Conservation (phyloP, 2,888 invertebrate genomes). For the Eurytoma californica region DNA sequence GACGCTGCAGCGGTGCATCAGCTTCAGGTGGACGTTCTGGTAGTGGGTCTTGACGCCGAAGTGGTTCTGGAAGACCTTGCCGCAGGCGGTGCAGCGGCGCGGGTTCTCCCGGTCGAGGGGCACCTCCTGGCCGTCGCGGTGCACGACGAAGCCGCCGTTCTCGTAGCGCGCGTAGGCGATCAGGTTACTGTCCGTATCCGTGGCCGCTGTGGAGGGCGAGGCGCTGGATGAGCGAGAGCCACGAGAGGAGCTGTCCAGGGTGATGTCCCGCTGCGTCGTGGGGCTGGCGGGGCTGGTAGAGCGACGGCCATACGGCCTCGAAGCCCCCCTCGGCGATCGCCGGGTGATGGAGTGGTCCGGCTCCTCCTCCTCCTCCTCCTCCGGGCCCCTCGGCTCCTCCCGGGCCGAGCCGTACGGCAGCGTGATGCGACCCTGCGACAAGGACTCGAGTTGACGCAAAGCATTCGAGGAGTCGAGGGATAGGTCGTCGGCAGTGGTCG, state of each 20-base stretch:
- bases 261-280: slow-evolving; percentile 72
- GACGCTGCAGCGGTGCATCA: slow-evolving; percentile 96
- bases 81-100: slow-evolving; percentile 92
- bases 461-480: slow-evolving; percentile 80
- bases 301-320: slow-evolving; percentile 75
- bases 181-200: slow-evolving; percentile 73
- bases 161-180: slow-evolving; percentile 83
- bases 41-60: slow-evolving; percentile 96
- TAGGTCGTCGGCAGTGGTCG: slow-evolving; percentile 76
- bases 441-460: slow-evolving; percentile 85
- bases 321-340: slow-evolving; percentile 69
- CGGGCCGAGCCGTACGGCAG: slow-evolving; percentile 65
- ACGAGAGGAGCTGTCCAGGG: slow-evolving; percentile 73
- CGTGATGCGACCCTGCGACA: slow-evolving; percentile 85
- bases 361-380: slow-evolving; percentile 49
- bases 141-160: slow-evolving; percentile 84
- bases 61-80: slow-evolving; percentile 94
- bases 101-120: slow-evolving; percentile 95
- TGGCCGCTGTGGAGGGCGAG: slow-evolving; percentile 74
- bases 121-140: slow-evolving; percentile 86
- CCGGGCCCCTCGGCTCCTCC: slow-evolving; percentile 60
- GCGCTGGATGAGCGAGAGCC: slow-evolving; percentile 74
- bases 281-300: slow-evolving; percentile 74
- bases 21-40: slow-evolving; percentile 95
- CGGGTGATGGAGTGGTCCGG: neutral